Evolutionary conservation across 2,888 invertebrate species (phyloP).

Genomic region (Polyploca ridens): DNA sequence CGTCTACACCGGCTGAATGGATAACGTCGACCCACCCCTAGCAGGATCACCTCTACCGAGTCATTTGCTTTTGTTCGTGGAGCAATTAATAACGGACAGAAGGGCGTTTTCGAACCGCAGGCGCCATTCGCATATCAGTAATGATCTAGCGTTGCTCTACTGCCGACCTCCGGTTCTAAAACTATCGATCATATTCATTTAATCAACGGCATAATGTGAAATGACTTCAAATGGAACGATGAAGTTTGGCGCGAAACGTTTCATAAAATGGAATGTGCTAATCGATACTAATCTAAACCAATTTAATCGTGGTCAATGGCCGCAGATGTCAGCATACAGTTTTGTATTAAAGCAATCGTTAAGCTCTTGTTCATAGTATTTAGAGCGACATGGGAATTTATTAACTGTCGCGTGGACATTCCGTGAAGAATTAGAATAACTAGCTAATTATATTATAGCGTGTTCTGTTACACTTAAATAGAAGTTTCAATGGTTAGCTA

Average conservation of each 20-base stretch:
- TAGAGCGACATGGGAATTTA: constrained; percentile 40
- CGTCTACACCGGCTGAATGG: constrained; percentile 81
- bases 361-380: constrained; percentile 5
- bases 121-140: constrained; percentile 78
- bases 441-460: constrained; percentile 63
- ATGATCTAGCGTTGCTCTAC: constrained; percentile 71
- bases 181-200: constrained; percentile 74
- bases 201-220: constrained; percentile 57
- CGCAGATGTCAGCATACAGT: background rate
- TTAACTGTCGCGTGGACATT: constrained; percentile 46
- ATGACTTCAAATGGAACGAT: constrained; percentile 37
- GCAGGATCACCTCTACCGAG: constrained; percentile 81
- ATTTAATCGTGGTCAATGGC: background rate
- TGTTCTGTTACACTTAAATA: constrained; percentile 49
- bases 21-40: constrained; percentile 80
- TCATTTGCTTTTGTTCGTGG: constrained; percentile 83
- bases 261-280: background rate
- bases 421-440: constrained; percentile 45
- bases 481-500: constrained; percentile 1
- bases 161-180: constrained; percentile 54
- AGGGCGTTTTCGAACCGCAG: constrained; percentile 77
- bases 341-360: background rate
- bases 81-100: constrained; percentile 82
- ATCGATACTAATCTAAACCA: background rate
- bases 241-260: background rate